phyloP scores from a whole-genome alignment of 2,113 vertebrate species.

The Platichthys stellatus region DNA sequence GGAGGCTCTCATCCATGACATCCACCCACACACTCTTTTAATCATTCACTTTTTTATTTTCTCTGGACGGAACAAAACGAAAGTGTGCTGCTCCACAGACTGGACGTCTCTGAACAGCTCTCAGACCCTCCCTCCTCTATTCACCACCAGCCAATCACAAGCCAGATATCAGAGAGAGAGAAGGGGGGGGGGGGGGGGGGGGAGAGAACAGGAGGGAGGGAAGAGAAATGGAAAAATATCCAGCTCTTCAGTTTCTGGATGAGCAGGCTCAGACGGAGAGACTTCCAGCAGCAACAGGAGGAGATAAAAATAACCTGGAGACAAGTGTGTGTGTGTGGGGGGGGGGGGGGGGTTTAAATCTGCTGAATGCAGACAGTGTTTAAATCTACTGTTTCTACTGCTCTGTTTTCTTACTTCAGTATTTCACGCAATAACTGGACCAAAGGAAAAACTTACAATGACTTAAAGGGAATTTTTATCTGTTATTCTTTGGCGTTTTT shows the following conservation, averaged over 20 bases:
- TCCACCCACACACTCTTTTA: background rate
- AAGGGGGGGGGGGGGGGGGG: background rate
- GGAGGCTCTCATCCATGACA: background rate
- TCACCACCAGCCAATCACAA: slow-evolving; percentile 36
- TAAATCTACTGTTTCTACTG: background rate
- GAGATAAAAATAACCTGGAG: slow-evolving; percentile 47
- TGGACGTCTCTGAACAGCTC: slow-evolving; percentile 14
- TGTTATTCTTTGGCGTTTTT: too few relatives aligned
- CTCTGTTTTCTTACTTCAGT: background rate
- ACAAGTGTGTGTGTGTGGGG: background rate
- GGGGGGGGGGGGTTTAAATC: too few relatives aligned
- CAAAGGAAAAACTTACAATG: too few relatives aligned
- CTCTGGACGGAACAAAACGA: slow-evolving; percentile 12
- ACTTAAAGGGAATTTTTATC: too few relatives aligned
- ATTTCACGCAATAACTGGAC: too few relatives aligned
- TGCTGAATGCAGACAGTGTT: background rate
- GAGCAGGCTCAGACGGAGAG: slow-evolving; percentile 88
- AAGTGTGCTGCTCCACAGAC: slow-evolving; percentile 40
- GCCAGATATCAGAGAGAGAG: slow-evolving; percentile 15
- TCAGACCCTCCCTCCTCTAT: slow-evolving; percentile 21
- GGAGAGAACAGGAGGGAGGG: slow-evolving; percentile 46
- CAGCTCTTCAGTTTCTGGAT: slow-evolving; percentile 80
- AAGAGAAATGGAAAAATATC: slow-evolving; percentile 59
- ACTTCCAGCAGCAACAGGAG: slow-evolving; percentile 42
- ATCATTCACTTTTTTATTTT: slow-evolving; percentile 24